Evolutionary conservation across 1,140 invertebrate genomes (phyloP), one percentile per base, ranked within the genome.

Genomic region (Proctacanthus coquilletti): DNA sequence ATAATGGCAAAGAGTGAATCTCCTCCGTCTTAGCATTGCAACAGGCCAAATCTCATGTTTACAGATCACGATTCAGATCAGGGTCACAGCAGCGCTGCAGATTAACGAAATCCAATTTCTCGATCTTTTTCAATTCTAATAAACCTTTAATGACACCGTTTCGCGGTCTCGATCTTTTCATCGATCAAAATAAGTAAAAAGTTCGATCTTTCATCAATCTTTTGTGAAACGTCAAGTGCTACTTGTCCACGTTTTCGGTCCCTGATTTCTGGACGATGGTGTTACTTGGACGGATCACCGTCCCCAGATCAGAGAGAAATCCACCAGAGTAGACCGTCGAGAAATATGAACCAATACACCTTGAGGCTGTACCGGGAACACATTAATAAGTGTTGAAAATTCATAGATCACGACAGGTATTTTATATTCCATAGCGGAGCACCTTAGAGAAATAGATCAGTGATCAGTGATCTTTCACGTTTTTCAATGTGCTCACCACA

Each of bases 21-120:
- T 13, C 6, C n/a, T 13, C 5, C 5, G 13, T 14, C 14, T 6
- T 32, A 13, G n/a, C 5, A 5, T 9, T 13, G 8, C n/a, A 6
- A n/a, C n/a, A 5, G n/a, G n/a, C n/a, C n/a, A n/a, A n/a, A n/a
- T 18, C 10, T 35, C 34, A 17, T 35, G 34, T 9, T 13, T 18
- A 13, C 10, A 9, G 34, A 35, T 35, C 34, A 35, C 34, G 34
- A 35, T 35, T 35, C 20, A 35, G 34, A 35, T 35, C 34, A 35
- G 15, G 34, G 34, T 35, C 34, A 35, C 9, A 35, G 23, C 8
- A 27, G 23, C 23, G 23, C 23, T 27, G 23, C 8, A 27, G 23
- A 27, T 13, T 27, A 8, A n/a, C n/a, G n/a, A n/a, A n/a, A n/a
- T n/a, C n/a, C n/a, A n/a, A n/a, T n/a, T n/a, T n/a, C n/a, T n/a